Conservation (phyloP, 2,888 invertebrate species). For the Lacanobia oleracea region DNA sequence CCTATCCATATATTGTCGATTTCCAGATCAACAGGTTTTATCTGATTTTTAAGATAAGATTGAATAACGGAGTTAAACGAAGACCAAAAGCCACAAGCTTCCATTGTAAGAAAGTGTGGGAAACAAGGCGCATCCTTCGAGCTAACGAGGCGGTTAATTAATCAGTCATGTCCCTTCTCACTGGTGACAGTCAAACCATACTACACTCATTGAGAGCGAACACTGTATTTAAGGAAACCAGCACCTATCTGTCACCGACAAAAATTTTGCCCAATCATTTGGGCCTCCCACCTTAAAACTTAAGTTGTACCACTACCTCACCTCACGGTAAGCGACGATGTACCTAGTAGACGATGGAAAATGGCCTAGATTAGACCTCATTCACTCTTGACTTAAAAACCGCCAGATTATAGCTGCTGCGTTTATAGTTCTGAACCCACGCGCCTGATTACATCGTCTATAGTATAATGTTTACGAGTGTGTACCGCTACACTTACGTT, state of each 20-base stretch:
- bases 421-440: slow-evolving; percentile 27
- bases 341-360: background rate
- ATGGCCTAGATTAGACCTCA: background rate
- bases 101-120: slow-evolving; percentile 50
- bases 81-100: slow-evolving; percentile 25
- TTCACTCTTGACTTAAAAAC: slow-evolving; percentile 1
- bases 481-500: slow-evolving; percentile 58
- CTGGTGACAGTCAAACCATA: slow-evolving; percentile 4
- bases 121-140: slow-evolving; percentile 48
- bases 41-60: too few relatives aligned
- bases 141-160: slow-evolving; percentile 57
- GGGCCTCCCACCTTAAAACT: background rate
- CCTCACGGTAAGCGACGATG: background rate
- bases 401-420: background rate
- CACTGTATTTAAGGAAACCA: background rate
- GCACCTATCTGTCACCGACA: background rate
- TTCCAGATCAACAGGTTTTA: too few relatives aligned
- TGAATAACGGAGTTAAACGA: background rate
- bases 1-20: too few relatives aligned
- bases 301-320: background rate
- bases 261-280: background rate
- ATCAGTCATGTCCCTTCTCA: slow-evolving; percentile 43
- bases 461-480: slow-evolving; percentile 60
- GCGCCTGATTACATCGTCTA: slow-evolving; percentile 35
- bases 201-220: background rate